Percentiles rank a stretch among this genome's conserved stretches.
Evolutionary conservation across 2,113 vertebrate species (phyloP).

Genomic region (Paramormyrops kingsleyae): DNA sequence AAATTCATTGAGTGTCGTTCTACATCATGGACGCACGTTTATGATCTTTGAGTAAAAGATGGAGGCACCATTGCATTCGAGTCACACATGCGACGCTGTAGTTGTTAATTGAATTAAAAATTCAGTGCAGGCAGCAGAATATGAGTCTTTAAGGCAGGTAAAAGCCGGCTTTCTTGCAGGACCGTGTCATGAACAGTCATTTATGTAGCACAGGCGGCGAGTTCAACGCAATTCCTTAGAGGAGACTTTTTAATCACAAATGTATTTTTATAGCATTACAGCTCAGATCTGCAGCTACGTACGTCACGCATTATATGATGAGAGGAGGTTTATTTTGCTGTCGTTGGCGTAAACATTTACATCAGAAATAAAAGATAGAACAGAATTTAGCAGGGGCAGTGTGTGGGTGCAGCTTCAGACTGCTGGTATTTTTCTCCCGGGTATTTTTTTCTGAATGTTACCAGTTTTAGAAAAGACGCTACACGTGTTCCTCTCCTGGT

Average conservation of each 20-base stretch:
- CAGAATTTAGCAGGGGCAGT: not conserved
- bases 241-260: not conserved
- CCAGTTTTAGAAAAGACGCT: not conserved
- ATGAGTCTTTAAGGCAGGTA: not conserved
- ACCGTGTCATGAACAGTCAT: not conserved
- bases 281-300: not conserved
- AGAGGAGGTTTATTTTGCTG: not conserved
- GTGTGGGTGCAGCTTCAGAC: constrained; percentile 6
- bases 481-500: not conserved
- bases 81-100: not conserved
- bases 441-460: not conserved
- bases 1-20: not conserved
- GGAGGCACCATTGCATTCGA: not conserved
- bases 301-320: not conserved
- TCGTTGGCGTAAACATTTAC: not conserved
- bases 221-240: not conserved
- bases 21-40: not conserved
- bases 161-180: not conserved
- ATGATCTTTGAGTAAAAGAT: not conserved
- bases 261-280: constrained; percentile 8
- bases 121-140: not conserved
- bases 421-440: not conserved
- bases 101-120: not conserved
- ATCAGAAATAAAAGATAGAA: constrained; percentile 13
- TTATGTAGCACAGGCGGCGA: too few relatives aligned